A percentile compares a stretch with the other conserved stretches of the same genome.
phyloP scores from a whole-genome alignment of 2,113 vertebrate species.

The Stigmatopora nigra region DNA sequence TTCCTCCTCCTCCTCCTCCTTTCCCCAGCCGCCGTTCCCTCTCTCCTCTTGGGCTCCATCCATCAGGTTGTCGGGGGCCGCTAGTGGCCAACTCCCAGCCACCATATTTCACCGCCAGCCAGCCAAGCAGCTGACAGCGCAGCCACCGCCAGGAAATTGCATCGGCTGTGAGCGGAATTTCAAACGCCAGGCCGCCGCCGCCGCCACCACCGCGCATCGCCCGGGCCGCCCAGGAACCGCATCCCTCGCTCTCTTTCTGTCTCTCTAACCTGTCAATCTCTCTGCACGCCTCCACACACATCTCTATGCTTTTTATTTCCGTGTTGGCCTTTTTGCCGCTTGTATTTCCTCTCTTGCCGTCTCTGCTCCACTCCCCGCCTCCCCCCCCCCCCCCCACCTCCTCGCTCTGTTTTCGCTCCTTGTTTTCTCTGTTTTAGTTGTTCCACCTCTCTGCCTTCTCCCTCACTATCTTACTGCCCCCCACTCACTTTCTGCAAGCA shows the following conservation, averaged over 20 bases:
- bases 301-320: conserved; percentile 44
- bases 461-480: conserved; percentile 19
- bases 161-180: conserved; percentile 97
- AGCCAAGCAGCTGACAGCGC: conserved; percentile 95
- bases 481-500: conserved; percentile 56
- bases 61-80: conserved; percentile 93
- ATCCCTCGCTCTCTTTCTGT: conserved; percentile 34
- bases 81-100: conserved; percentile 87
- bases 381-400: conserved; percentile 19
- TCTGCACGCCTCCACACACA: conserved; percentile 25
- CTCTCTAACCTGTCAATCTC: conserved; percentile 48
- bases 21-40: conserved; percentile 55
- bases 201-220: conserved; percentile 72
- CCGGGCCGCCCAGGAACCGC: conserved; percentile 61
- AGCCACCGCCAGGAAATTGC: conserved; percentile 92
- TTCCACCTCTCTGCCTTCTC: conserved; percentile 10
- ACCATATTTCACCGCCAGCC: conserved; percentile 96
- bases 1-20: conserved; percentile 38
- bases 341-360: conserved; percentile 32
- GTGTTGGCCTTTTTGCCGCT: conserved; percentile 43
- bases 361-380: conserved; percentile 28
- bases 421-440: conserved; percentile 30
- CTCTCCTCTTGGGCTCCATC: conserved; percentile 83
- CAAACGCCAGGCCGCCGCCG: conserved; percentile 79
- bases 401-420: conserved; percentile 16